Evolutionary conservation across 1,140 invertebrate genomes (phyloP), one percentile per base, ranked within the genome.

Genomic region (Drosophila rhopaloa): DNA sequence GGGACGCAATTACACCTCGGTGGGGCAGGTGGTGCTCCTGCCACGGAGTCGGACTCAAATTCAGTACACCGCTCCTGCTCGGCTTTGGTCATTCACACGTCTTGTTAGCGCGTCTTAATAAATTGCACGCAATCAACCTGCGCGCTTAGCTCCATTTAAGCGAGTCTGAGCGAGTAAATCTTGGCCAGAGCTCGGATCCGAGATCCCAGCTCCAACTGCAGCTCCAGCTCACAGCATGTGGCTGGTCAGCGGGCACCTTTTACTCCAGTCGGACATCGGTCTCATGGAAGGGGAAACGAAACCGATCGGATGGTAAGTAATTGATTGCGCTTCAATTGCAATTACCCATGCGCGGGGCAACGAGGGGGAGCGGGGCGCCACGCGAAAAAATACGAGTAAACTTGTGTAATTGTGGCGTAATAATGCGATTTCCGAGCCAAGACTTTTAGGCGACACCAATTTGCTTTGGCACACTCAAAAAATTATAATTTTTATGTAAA

Each of bases 61-160:
- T 24, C 47, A 58, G 53, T 60, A 62, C 37, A 51, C 80, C 72
- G 79, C 83, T 86, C 78, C 71, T 68, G 77, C 70, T 80, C 70
- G 55, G 81, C 62, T 88, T 88, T 88, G 83, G 80, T 88, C 88
- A 91, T 90, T 90, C 88, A 90, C 88, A 90, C 88, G 88, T 91
- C 88, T 91, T 91, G 88, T 91, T 91, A 91, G 88, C 88, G 88
- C 88, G 88, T 88, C 88, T 91, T 91, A 91, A 91, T 91, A 91
- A 91, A 91, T 91, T 91, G 88, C 88, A 91, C 88, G 88, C 88
- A 91, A 91, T 91, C 88, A 91, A 91, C 61, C 78, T 71, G 88
- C 62, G 84, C 80, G 83, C 84, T 88, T 88, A 88, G 83, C 84
- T 83, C 80, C 84, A 88, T 88, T 90, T 84, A 84, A 90, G 85